Evolutionary conservation across 2,888 invertebrate genomes (phyloP), one percentile per base, ranked within the genome.

Genomic region (Ennomos erosarius): DNA sequence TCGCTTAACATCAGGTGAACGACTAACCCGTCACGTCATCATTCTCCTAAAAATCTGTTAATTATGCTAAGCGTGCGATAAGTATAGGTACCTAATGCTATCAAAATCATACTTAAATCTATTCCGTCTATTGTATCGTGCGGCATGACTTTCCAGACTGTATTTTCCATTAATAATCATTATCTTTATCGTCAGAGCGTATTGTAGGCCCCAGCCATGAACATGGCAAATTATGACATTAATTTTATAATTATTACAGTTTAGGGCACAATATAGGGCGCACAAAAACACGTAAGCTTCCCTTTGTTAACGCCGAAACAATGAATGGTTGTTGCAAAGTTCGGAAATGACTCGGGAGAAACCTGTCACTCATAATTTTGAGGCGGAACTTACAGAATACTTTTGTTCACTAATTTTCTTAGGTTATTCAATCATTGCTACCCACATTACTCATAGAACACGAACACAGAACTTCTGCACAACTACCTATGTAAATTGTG

Each of bases 181-280:
- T 87, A 86, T 70, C 74, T 70, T 71, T 80, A 87, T 78, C 71
- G 76, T 73, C 61, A 62, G 71, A 71, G 81, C 79, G 79, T 74
- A 78, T 80, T 81, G 76, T 78, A 72, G 70, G 67, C 69, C 70
- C 70, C 69, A 72, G 69, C 70, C 67, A 74, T 70, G 77, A 78
- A 75, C 75, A 77, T 73, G 73, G 77, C 79, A 85, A 87, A 87
- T 88, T 87, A 87, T 85, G 85, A 84, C 85, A 84, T 86, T 85
- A 82, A 86, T 85, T 85, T 84, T 84, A 81, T 85, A 84, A 85
- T 87, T 81, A 85, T 85, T 83, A 84, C 84, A 82, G 77, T 80
- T 76, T 71, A 70, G 70, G 68, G 69, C 72, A 86, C 85, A 87
- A 87, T 82, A 79, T 82, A 75, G 69, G 69, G 72, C 64, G 76